phyloP scores from a whole-genome alignment of 1,140 invertebrate species.

The Bombus sylvicola region DNA sequence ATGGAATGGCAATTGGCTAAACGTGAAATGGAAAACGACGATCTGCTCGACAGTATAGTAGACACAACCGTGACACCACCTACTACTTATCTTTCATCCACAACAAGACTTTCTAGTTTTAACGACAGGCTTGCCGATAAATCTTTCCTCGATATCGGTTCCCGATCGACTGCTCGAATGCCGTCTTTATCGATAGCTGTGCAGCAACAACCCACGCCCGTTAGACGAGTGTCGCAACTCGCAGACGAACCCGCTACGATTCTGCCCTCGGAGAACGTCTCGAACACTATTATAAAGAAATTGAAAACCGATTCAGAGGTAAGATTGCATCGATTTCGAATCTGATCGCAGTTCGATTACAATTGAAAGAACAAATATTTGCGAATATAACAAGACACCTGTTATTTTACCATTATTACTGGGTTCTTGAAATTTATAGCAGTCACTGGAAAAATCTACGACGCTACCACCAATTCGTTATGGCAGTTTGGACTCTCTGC shows the following conservation, averaged over 20 bases:
- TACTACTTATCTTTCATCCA: constrained; percentile 44
- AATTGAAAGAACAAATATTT: background rate
- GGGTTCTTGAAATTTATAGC: constrained; percentile 34
- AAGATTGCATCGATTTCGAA: background rate
- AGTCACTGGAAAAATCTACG: constrained; percentile 62
- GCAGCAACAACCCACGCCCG: constrained; percentile 70
- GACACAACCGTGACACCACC: constrained; percentile 75
- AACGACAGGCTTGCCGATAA: constrained; percentile 69
- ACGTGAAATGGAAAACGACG: constrained; percentile 86
- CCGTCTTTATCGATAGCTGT: constrained; percentile 71
- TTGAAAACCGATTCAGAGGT: constrained; percentile 82
- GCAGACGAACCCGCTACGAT: background rate
- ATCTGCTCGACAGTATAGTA: constrained; percentile 84
- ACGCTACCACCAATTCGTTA: constrained; percentile 72
- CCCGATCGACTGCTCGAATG: constrained; percentile 64
- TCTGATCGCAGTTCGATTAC: background rate
- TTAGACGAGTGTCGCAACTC: constrained; percentile 39
- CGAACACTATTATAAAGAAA: constrained; percentile 79
- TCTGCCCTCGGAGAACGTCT: constrained; percentile 65
- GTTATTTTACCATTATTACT: too few relatives aligned
- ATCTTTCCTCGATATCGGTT: constrained; percentile 44
- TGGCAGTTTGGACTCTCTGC: constrained; percentile 87
- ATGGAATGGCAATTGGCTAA: constrained; percentile 85
- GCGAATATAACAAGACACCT: background rate
- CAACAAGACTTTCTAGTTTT: constrained; percentile 67